Base-by-base conservation (phyloP, 2,113 vertebrate genomes). In the Phalacrocorax brasilianus region DNA sequence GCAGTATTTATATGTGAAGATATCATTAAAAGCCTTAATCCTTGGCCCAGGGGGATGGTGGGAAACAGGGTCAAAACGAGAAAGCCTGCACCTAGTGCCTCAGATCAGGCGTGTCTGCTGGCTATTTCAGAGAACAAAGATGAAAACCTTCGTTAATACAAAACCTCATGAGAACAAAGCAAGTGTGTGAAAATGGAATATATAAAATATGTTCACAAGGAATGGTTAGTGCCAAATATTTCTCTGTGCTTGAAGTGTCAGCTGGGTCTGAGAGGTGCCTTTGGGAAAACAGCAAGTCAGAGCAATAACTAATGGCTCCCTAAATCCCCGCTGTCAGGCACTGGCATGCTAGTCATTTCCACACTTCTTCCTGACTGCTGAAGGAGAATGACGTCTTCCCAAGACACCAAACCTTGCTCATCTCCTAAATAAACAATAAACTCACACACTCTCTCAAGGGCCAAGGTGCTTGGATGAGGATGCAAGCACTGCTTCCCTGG, bases 401-500 rank as follows among this genome's bases (percentile, higher is more conserved):
- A 67, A 84, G 55, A 24, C 17, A 77, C 24, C 32, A 71, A 86
- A 45, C 22, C 38, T 42, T 56, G 21, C 11, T 63, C 38, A 59
- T 86, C 8, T 80, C 23, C 47, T 85, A 62, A 80, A 35, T 9
- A 66, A 77, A 63, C 26, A 47, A 11, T 35, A 32, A 61, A 33
- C 6, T 86, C 58, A 26, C 24, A 40, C 8, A 24, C 5, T 5
- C 20, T 67, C 17, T 71, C 32, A 50, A 47, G 9, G 13, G 22
- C 28, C 71, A n/a, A 78, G 52, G 8, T 50, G 17, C 32, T 9
- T 74, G 42, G 20, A 66, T 72, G 15, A 84, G 50, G 42, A 22
- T 0, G 1, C 17, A 68, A 74, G 47, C 12, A 47, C 33, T 0
- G 0, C 4, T 24, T 3, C 2, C 8, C 3, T 3, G 5, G 6